These are phyloP conservation scores for Anarhynchus alexandrinus DNA, from an alignment of 2,113 vertebrate species.

Conservation along the genomic window DNA sequence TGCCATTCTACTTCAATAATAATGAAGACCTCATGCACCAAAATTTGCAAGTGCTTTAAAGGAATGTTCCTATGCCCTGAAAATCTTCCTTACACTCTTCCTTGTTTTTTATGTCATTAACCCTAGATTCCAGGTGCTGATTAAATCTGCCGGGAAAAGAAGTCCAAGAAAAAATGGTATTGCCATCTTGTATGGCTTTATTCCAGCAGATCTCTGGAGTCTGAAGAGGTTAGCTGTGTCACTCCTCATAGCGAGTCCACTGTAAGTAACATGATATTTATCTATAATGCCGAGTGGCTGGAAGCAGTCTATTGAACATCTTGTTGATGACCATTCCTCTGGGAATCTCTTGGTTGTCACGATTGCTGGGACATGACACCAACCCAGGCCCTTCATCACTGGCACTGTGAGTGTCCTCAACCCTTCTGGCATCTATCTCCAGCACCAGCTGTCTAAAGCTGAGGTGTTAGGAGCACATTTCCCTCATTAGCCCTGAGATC, in stretches of 20 bases:
- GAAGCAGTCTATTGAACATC: background rate
- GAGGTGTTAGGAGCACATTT: slow-evolving; percentile 13
- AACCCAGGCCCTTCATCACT: background rate
- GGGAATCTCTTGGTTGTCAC: background rate
- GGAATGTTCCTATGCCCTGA: background rate
- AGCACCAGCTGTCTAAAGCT: background rate
- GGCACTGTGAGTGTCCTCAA: background rate
- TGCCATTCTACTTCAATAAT: background rate
- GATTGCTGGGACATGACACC: background rate
- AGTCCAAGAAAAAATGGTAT: background rate
- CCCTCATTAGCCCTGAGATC: background rate
- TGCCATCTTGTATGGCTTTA: background rate
- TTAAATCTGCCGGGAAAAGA: background rate
- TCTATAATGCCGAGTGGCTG: background rate
- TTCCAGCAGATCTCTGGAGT: background rate
- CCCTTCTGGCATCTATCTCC: background rate
- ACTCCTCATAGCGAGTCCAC: background rate
- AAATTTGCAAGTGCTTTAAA: background rate
- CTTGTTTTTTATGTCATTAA: background rate
- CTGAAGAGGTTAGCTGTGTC: background rate
- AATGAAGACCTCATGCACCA: background rate
- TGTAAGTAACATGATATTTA: background rate
- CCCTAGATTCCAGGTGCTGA: background rate
- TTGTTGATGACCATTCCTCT: background rate
- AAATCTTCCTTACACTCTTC: background rate